Evolutionary conservation across 2,113 vertebrate species (phyloP), one percentile per base, ranked within the genome.

Genomic region (Onychorhynchus coronatus): DNA sequence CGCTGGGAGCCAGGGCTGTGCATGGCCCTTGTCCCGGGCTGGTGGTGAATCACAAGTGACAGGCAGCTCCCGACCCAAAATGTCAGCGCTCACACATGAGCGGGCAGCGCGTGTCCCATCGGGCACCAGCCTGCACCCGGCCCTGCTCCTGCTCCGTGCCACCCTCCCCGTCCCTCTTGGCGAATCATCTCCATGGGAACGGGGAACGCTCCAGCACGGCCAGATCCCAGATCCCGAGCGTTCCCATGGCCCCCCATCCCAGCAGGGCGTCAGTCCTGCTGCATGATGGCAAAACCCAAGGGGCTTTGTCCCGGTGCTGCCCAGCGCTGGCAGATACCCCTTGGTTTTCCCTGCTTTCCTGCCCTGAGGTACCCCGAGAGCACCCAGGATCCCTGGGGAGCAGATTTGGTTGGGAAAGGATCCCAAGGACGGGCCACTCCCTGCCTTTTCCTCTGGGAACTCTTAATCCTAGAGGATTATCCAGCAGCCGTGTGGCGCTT

Each of bases 401-500:
- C 0, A 1, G 74, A 63, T 18, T 15, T 0, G 2, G 3, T 0
- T 7, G 39, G 11, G 6, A 56, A 46, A 75, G 12, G 42, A 80
- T 44, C 25, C 47, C 2, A 3, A 78, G 66, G 61, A 46, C 0
- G 2, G 22, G 79, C 8, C 0, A 0, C 19, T 86, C 24, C n/a
- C 8, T 55, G 30, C 14, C 22, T 89, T 78, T 71, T 71, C 63
- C 86, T 72, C 66, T 0, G 5, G 87, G 74, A 92, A 33, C 24
- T 52, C 17, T n/a, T 89, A 93, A 96, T 95, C 84, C 91, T 78
- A 33, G 25, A 82, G 93, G 94, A 89, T 97, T 95, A 95, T 41
- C 85, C 41, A 27, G 89, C 39, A 82, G 83, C 62, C 24, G 1
- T 25, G 90, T 3, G 16, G 62, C 0, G n/a, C 93, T 89, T 91